A percentile compares a stretch with the other conserved stretches of the same genome.
phyloP scores from a whole-genome alignment of 1,140 invertebrate species.

The Brachionus calyciflorus region DNA sequence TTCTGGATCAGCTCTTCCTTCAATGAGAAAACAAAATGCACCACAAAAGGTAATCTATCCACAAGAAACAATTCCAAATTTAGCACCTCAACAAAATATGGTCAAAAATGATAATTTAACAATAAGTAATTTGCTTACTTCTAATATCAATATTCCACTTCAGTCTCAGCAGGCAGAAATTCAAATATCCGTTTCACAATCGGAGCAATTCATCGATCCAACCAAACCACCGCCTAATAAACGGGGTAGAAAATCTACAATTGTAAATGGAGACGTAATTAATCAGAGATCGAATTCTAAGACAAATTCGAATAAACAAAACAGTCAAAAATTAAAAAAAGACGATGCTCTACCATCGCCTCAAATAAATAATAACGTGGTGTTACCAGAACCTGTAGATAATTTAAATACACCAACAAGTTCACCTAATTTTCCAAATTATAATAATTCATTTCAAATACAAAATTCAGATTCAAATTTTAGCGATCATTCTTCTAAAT shows the following conservation, averaged over 20 bases:
- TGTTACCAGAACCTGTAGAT: not conserved
- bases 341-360: not conserved
- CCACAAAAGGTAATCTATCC: slow-evolving; percentile 9
- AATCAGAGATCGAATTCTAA: slow-evolving; percentile 1
- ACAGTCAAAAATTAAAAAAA: not conserved
- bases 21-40: not conserved
- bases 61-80: not conserved
- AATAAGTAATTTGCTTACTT: not conserved
- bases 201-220: not conserved
- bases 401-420: not conserved
- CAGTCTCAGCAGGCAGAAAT: not conserved
- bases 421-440: not conserved
- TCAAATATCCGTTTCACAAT: not conserved
- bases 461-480: not conserved
- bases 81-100: not conserved
- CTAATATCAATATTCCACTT: not conserved
- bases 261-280: not conserved
- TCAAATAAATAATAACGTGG: not conserved
- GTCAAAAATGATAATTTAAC: slow-evolving; percentile 1
- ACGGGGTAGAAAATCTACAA: not conserved
- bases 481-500: not conserved
- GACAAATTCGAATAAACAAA: not conserved
- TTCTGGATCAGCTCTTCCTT: not conserved
- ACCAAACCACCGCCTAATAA: slow-evolving; percentile 17
- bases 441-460: not conserved